phyloP scores from a whole-genome alignment of 2,113 vertebrate genomes.

The Origma solitaria region DNA sequence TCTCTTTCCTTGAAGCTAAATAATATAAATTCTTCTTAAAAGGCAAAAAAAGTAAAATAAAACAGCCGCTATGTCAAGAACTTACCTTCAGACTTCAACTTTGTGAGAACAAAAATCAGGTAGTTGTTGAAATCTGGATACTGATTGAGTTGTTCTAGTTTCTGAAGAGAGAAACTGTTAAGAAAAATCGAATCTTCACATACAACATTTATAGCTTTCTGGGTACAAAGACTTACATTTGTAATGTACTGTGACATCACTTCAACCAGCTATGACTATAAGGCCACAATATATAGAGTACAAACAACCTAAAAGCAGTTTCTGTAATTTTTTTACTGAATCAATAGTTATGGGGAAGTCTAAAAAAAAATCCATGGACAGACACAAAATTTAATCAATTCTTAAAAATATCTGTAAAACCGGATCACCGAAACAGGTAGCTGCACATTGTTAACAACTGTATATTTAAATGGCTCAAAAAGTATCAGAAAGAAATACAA shows the following conservation, averaged over 20 bases:
- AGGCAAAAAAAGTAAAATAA: background rate
- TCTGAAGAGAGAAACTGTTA: slow-evolving; percentile 80
- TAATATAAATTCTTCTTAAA: background rate
- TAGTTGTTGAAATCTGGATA: slow-evolving; percentile 99
- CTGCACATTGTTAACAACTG: background rate
- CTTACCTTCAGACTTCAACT: slow-evolving; percentile 98
- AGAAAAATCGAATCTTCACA: slow-evolving; percentile 66
- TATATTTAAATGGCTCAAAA: background rate
- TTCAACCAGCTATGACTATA: background rate
- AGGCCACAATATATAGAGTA: background rate
- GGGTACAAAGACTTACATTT: background rate
- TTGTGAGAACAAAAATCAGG: slow-evolving; percentile 96
- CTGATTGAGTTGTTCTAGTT: slow-evolving; percentile 98
- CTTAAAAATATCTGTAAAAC: background rate
- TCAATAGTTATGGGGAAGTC: background rate
- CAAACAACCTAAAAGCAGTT: background rate
- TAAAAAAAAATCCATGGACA: background rate
- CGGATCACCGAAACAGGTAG: background rate
- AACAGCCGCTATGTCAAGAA: background rate
- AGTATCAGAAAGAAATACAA: background rate
- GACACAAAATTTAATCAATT: background rate
- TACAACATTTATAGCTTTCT: background rate
- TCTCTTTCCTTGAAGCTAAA: background rate
- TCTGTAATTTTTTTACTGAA: background rate
- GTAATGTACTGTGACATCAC: background rate